A percentile compares a stretch with the other conserved stretches of the same genome.
These are phyloP conservation scores for Micromesistius poutassou DNA, from an alignment of 2,797 vertebrate genomes.

Conservation along the genomic window DNA sequence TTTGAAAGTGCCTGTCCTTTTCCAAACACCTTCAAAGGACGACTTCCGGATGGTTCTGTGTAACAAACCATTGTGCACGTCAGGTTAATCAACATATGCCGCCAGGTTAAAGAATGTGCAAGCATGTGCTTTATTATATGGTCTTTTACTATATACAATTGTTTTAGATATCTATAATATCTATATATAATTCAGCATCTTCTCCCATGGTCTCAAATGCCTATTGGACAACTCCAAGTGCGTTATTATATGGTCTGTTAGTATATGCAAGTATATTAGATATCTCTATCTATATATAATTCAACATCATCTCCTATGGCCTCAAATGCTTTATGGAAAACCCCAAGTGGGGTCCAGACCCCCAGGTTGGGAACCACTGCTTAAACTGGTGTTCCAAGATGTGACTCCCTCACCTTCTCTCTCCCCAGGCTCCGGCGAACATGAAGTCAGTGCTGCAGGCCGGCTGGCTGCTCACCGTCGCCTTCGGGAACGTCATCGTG, in stretches of 20 bases:
- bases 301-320: neutral
- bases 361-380: neutral
- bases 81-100: neutral
- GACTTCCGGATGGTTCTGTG: no score
- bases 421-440: conserved; percentile 82
- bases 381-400: neutral
- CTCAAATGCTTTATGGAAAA: neutral
- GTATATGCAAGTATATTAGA: neutral
- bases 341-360: no score
- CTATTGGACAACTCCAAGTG: neutral
- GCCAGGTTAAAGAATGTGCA: neutral
- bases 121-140: neutral
- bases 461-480: conserved; percentile 93
- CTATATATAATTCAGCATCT: neutral
- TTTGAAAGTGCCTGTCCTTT: neutral
- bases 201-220: neutral
- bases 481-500: conserved; percentile 91
- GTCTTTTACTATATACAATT: neutral
- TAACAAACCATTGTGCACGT: no score
- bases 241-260: neutral
- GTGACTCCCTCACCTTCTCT: neutral
- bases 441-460: conserved; percentile 98
- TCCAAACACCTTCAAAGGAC: neutral
- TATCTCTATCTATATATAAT: neutral
- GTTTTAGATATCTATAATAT: neutral